Percentiles rank a stretch among this genome's conserved stretches.
These are phyloP conservation scores for Noctua pronuba DNA, from an alignment of 2,888 invertebrate species.

Conservation along the genomic window DNA sequence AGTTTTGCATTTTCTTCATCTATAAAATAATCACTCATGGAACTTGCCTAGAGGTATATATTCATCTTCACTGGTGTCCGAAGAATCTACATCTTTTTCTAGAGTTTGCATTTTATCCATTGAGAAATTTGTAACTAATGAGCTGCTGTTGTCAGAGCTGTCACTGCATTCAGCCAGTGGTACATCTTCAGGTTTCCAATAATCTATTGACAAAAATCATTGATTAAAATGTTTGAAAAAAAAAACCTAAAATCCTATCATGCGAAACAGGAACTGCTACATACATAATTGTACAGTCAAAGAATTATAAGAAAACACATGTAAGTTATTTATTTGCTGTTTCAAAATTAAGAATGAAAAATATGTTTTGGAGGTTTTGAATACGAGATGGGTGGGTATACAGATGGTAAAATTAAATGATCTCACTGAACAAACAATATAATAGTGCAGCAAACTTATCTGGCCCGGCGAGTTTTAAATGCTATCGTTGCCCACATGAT, in stretches of 20 bases:
- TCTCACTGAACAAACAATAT: not conserved
- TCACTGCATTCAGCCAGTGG: slow-evolving; percentile 86
- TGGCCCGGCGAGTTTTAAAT: not conserved
- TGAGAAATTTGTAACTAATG: slow-evolving; percentile 84
- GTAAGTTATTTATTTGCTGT: not conserved
- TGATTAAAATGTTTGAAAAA: not conserved
- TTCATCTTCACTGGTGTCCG: slow-evolving; percentile 88
- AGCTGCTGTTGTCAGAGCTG: slow-evolving; percentile 87
- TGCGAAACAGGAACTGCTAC: not conserved
- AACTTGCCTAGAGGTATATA: slow-evolving; percentile 85
- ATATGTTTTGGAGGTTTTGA: not conserved
- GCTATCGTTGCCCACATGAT: too few species aligned
- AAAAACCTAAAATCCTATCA: not conserved
- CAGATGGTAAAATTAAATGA: not conserved
- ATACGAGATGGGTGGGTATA: not conserved
- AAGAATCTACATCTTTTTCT: slow-evolving; percentile 82
- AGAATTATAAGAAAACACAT: not conserved
- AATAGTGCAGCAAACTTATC: not conserved
- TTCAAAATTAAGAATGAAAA: not conserved
- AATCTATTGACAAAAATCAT: slow-evolving; percentile 75
- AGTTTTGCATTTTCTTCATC: slow-evolving; percentile 52
- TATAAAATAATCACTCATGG: slow-evolving; percentile 59
- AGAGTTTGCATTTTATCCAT: slow-evolving; percentile 83
- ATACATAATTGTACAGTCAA: not conserved
- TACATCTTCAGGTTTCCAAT: slow-evolving; percentile 86